Percentiles rank a stretch among this genome's conserved stretches.
These are phyloP conservation scores for Antrozous pallidus DNA, from an alignment of 2,797 vertebrate species.

Conservation along the genomic window DNA sequence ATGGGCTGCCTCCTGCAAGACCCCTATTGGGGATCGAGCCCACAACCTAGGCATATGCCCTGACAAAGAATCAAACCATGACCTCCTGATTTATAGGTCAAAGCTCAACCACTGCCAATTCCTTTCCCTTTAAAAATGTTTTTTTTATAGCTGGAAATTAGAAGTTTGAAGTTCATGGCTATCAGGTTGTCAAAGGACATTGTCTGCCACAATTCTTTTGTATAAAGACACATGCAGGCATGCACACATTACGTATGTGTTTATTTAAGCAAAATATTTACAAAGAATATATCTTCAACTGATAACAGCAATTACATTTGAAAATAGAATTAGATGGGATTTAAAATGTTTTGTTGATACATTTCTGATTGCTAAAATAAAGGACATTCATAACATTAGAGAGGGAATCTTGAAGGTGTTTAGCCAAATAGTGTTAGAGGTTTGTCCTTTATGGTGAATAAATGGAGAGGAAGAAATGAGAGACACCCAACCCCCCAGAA, in stretches of 20 bases:
- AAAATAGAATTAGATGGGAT: neutral
- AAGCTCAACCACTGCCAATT: too few species aligned
- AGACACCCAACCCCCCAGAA: neutral
- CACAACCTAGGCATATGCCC: too few species aligned
- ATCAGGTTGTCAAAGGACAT: neutral
- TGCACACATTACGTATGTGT: neutral
- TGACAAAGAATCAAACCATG: too few species aligned
- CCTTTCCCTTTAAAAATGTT: neutral
- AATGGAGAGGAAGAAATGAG: neutral
- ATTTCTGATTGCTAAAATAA: conserved; percentile 13
- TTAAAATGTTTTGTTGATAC: neutral
- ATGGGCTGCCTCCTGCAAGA: too few species aligned
- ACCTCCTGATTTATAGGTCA: too few species aligned
- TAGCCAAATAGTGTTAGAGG: neutral
- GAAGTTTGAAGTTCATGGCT: neutral
- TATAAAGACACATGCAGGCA: neutral
- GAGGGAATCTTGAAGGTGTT: neutral
- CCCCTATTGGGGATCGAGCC: too few species aligned
- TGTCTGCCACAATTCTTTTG: neutral
- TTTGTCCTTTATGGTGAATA: neutral
- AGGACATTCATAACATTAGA: neutral
- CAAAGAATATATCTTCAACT: neutral
- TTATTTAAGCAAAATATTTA: neutral
- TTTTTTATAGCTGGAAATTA: neutral
- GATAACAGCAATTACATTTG: neutral